phyloP scores from a whole-genome alignment of 35 echinoderm and acorn worm genomes.

The Apostichopus californicus region DNA sequence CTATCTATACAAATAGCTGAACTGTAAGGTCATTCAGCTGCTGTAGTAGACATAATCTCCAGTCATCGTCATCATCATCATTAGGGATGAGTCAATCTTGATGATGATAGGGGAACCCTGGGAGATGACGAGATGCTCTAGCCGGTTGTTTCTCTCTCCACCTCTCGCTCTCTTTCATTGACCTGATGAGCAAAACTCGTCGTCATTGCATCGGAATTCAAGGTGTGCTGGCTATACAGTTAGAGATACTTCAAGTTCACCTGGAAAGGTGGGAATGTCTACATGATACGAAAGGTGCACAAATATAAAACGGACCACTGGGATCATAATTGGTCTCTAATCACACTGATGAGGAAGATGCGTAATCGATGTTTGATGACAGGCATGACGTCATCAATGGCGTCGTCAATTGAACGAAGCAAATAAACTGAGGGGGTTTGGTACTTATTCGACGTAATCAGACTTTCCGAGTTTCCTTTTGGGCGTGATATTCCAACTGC shows the following conservation, averaged over 20 bases:
- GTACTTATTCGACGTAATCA: not conserved
- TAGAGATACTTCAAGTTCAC: not conserved
- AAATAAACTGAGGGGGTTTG: not conserved
- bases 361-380: constrained; percentile 34
- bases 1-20: not conserved
- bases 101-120: constrained; percentile 14
- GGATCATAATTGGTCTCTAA: constrained; percentile 39
- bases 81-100: constrained; percentile 1
- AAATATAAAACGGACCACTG: constrained; percentile 23
- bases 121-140: not conserved
- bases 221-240: too few relatives aligned
- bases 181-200: not conserved
- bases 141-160: too few relatives aligned
- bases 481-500: not conserved
- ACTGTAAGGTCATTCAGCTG: constrained; percentile 26
- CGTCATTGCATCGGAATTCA: constrained; percentile 7
- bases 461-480: too few relatives aligned
- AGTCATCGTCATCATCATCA: constrained; percentile 4
- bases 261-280: constrained; percentile 48
- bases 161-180: not conserved
- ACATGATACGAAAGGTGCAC: constrained; percentile 34
- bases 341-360: constrained; percentile 25
- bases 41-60: not conserved
- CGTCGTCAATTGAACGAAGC: not conserved
- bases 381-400: constrained; percentile 4